Evolutionary conservation across 2,797 vertebrate genomes (phyloP), one percentile per base, ranked within the genome.

Genomic region (Todus mexicanus): DNA sequence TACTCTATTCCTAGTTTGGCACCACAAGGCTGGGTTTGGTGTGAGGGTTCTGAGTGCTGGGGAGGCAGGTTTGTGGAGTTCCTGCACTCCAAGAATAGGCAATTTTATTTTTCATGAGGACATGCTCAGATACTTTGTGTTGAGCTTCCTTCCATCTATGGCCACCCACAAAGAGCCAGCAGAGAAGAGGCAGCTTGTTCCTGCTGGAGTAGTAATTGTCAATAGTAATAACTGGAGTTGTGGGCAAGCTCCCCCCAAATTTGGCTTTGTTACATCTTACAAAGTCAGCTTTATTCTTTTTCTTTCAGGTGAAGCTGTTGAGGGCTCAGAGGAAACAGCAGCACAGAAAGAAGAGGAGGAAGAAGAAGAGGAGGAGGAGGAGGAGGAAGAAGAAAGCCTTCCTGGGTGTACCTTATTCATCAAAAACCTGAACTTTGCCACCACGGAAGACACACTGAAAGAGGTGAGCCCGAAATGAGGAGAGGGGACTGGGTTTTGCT

Each of bases 341-440:
- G 4, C 43, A 95, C 43, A 59, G 0, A 93, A 90, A 4, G 85
- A 96, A 2, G 92, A 96, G 2, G 96, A 96, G 2, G 87, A 93
- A 1, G 98, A 95, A 0, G 97, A 98, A 0, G n/a, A n/a, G n/a
- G n/a, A n/a, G n/a, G 98, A 98, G 0, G 98, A 98, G 0, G 98
- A 98, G 0, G 97, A 98, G 0, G 98, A 99, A 1, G 98, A 99
- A 5, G 98, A 98, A 90, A 94, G 93, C 60, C 65, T 96, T 86
- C 98, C 98, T 13, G 99, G 99, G 6, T 99, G 99, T 64, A 99
- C 99, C 2, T 98, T 99, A 75, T 99, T 99, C 84, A 97, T 99
- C 82, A 99, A 99, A 97, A 99, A 99, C 95, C 97, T 99, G 74
- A 99, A 98, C 96, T 99, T 99, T 90, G 96, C 79, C 96, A 99